A percentile compares a stretch with the other conserved stretches of the same genome.
Conservation (phyloP, 2,888 invertebrate genomes). For the Ceriagrion tenellum region DNA sequence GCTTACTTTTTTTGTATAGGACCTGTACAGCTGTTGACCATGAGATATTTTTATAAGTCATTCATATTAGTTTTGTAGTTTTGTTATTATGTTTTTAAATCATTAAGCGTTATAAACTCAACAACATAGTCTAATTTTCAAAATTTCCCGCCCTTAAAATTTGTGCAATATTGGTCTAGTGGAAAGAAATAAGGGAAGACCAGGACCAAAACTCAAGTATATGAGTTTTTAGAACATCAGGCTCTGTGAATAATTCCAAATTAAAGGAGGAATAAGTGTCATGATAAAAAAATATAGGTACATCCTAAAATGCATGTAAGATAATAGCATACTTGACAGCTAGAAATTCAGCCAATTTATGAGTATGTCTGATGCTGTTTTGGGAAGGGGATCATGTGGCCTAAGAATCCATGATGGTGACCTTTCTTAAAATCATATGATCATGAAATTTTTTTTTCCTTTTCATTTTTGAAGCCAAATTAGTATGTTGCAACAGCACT, state of each 20-base stretch:
- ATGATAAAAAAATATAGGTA: too few relatives aligned
- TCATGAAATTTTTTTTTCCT: too few relatives aligned
- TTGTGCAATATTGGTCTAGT: conserved; percentile 9
- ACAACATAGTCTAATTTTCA: background rate
- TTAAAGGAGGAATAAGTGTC: too few relatives aligned
- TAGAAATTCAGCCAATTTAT: too few relatives aligned
- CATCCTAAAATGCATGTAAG: too few relatives aligned
- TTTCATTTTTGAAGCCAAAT: too few relatives aligned
- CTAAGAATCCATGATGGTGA: too few relatives aligned
- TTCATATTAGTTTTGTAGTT: conserved; percentile 18
- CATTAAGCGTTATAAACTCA: background rate
- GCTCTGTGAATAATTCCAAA: background rate
- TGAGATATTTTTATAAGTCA: conserved; percentile 9
- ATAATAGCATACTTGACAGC: too few relatives aligned
- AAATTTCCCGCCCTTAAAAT: background rate
- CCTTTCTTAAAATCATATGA: too few relatives aligned
- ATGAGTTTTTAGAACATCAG: background rate
- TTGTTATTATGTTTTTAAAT: background rate
- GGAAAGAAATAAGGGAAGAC: background rate
- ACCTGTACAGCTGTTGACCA: background rate
- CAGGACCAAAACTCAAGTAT: background rate
- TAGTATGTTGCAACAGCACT: too few relatives aligned
- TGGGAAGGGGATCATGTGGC: too few relatives aligned
- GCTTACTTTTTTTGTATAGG: conserved; percentile 22
- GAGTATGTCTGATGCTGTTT: too few relatives aligned